Evolutionary conservation across 1,140 invertebrate genomes (phyloP).

Genomic region (Dendroctonus valens): DNA sequence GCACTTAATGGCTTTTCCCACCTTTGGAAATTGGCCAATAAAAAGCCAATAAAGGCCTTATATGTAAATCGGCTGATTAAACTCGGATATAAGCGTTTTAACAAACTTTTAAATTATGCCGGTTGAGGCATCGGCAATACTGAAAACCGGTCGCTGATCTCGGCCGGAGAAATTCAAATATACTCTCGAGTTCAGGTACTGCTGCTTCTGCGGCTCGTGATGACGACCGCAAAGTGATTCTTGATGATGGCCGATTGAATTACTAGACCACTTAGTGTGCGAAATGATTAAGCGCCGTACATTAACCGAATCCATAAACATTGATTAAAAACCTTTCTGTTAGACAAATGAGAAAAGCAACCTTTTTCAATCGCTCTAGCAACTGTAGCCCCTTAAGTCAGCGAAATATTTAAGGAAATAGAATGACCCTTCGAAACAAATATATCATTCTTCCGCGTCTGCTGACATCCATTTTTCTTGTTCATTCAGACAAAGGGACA

Average conservation of each 20-base stretch:
- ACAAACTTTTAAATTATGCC: constrained; percentile 32
- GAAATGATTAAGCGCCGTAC: no score
- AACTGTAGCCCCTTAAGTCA: no score
- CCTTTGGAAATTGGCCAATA: constrained; percentile 31
- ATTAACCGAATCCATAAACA: no score
- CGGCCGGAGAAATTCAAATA: constrained; percentile 4
- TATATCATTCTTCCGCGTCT: constrained; percentile 4
- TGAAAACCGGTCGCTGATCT: constrained; percentile 16
- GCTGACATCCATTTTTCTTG: constrained; percentile 2
- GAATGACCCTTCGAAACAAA: neutral
- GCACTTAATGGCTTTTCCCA: constrained; percentile 29
- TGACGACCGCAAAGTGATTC: no score
- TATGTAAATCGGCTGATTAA: constrained; percentile 31
- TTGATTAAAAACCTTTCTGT: no score
- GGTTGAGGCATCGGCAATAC: neutral
- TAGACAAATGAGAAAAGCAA: no score
- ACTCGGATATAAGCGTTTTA: constrained; percentile 31
- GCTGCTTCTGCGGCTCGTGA: neutral
- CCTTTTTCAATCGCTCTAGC: no score
- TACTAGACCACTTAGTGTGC: no score
- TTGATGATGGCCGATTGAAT: no score
- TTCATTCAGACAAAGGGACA: constrained; percentile 1
- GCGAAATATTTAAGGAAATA: neutral
- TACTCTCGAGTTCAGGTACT: constrained; percentile 1
- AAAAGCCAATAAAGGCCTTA: constrained; percentile 33